These are phyloP conservation scores for Pedionomus torquatus DNA, from an alignment of 2,113 vertebrate genomes.

Conservation along the genomic window DNA sequence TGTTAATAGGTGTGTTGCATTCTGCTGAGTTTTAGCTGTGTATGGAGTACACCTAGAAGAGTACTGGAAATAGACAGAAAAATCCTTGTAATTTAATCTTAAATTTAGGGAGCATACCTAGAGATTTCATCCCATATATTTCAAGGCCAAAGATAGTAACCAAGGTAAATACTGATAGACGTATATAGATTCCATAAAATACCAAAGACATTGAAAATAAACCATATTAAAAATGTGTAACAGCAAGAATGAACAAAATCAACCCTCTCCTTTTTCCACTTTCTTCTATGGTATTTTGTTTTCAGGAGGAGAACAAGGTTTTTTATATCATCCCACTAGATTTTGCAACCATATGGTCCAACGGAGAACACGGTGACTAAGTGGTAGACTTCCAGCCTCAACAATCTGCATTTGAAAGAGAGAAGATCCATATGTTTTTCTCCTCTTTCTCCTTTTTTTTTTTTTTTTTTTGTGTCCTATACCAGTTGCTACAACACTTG, in stretches of 20 bases:
- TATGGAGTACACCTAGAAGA: neutral
- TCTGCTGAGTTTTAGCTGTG: neutral
- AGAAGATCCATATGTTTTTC: conserved; percentile 26
- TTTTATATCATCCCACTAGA: neutral
- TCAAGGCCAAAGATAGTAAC: neutral
- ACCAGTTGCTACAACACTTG: neutral
- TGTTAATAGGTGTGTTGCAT: neutral
- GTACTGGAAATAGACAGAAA: neutral
- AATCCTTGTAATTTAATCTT: neutral
- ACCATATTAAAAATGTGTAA: neutral
- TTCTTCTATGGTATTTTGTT: neutral
- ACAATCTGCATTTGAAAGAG: conserved; percentile 59
- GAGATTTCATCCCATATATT: neutral
- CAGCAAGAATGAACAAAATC: neutral
- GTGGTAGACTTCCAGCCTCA: conserved; percentile 54
- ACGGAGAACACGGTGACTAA: conserved; percentile 48
- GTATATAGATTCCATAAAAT: neutral
- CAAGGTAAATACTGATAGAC: neutral
- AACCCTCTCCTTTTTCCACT: neutral
- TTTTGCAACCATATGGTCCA: conserved; percentile 60
- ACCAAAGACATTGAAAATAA: neutral
- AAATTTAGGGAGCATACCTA: neutral
- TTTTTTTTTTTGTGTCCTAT: neutral
- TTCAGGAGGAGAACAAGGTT: neutral
- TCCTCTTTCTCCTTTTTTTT: neutral